phyloP scores from a whole-genome alignment of 1,140 invertebrate genomes.

The Popillia japonica region DNA sequence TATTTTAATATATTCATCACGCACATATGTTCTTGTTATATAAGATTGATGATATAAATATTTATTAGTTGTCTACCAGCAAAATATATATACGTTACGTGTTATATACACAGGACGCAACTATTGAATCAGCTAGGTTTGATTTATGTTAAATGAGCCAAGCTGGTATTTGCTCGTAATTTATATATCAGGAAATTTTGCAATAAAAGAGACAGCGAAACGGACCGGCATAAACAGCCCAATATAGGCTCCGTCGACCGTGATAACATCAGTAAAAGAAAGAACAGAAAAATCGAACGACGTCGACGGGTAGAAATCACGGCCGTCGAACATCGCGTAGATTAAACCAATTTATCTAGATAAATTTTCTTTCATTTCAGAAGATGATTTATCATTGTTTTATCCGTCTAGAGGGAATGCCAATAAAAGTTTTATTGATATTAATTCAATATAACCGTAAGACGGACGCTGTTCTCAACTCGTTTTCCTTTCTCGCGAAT shows the following conservation, averaged over 20 bases:
- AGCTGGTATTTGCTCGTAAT: background rate
- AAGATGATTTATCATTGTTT: conserved; percentile 26
- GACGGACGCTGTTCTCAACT: background rate
- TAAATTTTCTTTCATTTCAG: conserved; percentile 7
- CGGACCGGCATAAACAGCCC: background rate
- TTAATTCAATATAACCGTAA: conserved; percentile 31
- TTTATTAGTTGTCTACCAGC: background rate
- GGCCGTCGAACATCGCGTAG: background rate
- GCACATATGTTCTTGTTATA: background rate
- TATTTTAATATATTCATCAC: no score
- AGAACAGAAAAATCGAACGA: background rate
- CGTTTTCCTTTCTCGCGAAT: background rate
- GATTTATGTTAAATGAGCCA: background rate
- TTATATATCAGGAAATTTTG: background rate
- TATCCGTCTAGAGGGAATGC: background rate
- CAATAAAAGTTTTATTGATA: conserved; percentile 34
- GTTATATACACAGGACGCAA: background rate
- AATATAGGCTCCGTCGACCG: background rate
- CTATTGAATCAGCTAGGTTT: background rate
- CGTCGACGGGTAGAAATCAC: conserved; percentile 4
- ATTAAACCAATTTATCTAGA: conserved; percentile 10
- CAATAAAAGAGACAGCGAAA: background rate
- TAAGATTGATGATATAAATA: background rate
- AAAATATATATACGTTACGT: background rate
- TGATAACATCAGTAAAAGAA: background rate